Evolutionary conservation across 2,888 invertebrate species (phyloP), one percentile per base, ranked within the genome.

Genomic region (Catocala fraxini): DNA sequence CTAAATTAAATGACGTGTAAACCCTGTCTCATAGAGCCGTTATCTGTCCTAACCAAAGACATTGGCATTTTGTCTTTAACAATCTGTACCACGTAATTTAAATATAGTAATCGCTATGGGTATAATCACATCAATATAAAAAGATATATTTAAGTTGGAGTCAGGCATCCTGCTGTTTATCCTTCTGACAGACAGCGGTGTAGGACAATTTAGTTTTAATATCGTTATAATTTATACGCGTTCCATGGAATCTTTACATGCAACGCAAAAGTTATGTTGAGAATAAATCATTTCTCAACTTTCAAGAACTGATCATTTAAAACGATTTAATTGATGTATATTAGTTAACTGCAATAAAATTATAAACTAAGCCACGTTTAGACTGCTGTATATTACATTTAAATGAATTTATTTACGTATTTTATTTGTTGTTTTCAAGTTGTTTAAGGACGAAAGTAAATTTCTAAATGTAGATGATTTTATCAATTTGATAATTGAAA

Each of bases 11-110:
- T 6, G 35, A 39, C 25, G 6, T 39, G 7, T 39, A 39, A 39
- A 7, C 2, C 9, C 35, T 7, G 6, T 39, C 35, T 52, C 12
- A 10, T 62, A 51, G 43, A 43, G 61, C 71, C 65, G 52, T 77
- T 79, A 75, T 82, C 75, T 80, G 75, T 70, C 57, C 67, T 76
- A 74, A 82, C 75, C 72, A 70, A 71, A 54, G 72, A 59, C 75
- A 64, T 61, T 48, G 58, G 56, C 67, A 58, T 49, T 59, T 61
- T 54, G 63, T 65, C 59, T 48, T 66, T 65, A 65, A 56, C 51
- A 73, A 49, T 56, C 65, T 76, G 70, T 78, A 66, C 62, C 65
- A 62, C 64, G 56, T 65, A 61, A 75, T 62, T 52, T 59, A 56
- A 61, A 65, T 52, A 64, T 61, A 62, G 55, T 56, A 55, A 54